Base-by-base conservation (phyloP, 2,113 vertebrate genomes). In the Elaphurus davidianus region DNA sequence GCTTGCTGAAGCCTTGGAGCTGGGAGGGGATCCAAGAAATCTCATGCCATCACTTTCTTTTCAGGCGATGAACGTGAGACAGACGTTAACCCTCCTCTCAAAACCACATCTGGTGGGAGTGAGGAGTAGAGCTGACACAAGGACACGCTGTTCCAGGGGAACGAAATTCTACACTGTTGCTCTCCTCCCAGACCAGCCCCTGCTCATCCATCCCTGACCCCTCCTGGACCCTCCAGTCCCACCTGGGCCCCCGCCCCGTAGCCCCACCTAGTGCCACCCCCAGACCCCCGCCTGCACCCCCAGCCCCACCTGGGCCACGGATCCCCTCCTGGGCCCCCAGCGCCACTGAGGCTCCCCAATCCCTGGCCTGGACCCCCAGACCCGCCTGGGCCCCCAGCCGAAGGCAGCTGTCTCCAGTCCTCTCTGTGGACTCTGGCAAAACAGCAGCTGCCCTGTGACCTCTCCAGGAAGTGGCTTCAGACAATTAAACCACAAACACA, bases 391-490 rank as follows among this genome's bases (percentile, higher is more conserved):
- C 4, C 47, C 14, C 10, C 30, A 67, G 43, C n/a, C 85, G 11
- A 40, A 90, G 64, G 30, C 28, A 71, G 52, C 14, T 25, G 3
- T 45, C 54, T 87, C 71, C 27, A 3, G 36, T 60, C 92, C 84
- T 94, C 74, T 86, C 86, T 43, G 10, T 95, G 43, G 28, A 91
- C 43, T 89, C 30, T 1, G n/a, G 50, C 43, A 93, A 93, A 97
- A 76, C 7, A 71, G 19, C 64, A 25, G 50, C 76, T 71, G 57
- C 11, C 19, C 45, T 43, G 13, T 86, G 25, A 90, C 40, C 81
- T 97, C 59, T 89, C 52, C 86, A 83, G 94, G 96, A 97, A 96
- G 91, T 59, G 67, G 91, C 83, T 91, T 89, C 78, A 90, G 82
- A 57, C 71, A 84, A 81, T 30, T 23, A 90, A 98, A 89, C 76